Conservation (phyloP, 2,113 vertebrate genomes). For the Hydropotes inermis region DNA sequence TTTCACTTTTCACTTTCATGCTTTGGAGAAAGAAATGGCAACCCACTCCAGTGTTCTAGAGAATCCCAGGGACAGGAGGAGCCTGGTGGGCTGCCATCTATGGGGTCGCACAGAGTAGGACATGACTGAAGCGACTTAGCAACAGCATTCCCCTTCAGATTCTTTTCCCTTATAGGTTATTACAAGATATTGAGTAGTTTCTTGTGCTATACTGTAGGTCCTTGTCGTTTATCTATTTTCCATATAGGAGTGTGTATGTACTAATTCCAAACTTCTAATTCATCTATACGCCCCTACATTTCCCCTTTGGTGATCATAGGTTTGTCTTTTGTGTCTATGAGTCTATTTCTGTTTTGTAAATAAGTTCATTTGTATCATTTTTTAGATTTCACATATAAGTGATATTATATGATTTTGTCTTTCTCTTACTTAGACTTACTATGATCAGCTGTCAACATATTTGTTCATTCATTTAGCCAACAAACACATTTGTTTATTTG, state of each 20-base stretch:
- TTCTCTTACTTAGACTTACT: background rate
- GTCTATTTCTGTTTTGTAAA: background rate
- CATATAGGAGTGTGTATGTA: background rate
- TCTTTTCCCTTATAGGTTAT: background rate
- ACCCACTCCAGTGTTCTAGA: background rate
- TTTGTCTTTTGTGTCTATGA: background rate
- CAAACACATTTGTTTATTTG: background rate
- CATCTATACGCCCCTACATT: no score
- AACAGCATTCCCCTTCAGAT: background rate
- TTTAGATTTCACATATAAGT: background rate
- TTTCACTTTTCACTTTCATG: background rate
- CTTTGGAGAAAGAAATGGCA: background rate
- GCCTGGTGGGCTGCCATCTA: background rate
- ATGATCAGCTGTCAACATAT: background rate
- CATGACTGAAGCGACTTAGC: background rate
- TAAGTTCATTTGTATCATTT: background rate
- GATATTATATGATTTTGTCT: background rate
- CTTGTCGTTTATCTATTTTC: background rate
- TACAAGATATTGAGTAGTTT: background rate
- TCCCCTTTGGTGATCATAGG: background rate
- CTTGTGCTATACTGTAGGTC: background rate
- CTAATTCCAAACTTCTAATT: background rate
- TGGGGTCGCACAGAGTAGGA: background rate
- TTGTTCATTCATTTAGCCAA: background rate
- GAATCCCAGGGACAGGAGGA: rapidly evolving